Evolutionary conservation across 2,888 invertebrate genomes (phyloP).

Genomic region (Synanthedon myopaeformis): DNA sequence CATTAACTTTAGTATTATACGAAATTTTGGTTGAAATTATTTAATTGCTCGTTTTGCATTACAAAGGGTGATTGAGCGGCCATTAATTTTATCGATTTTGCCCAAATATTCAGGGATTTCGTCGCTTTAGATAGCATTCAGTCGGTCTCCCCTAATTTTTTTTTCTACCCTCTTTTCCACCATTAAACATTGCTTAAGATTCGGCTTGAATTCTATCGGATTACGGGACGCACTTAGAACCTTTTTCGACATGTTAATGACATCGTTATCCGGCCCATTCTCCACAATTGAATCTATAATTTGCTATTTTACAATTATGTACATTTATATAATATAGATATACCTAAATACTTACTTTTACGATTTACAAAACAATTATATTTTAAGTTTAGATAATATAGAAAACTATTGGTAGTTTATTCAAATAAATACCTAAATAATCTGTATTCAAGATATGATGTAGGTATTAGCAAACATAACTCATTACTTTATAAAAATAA

Average conservation of each 20-base stretch:
- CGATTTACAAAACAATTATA: too few species aligned
- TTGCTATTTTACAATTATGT: constrained; percentile 2
- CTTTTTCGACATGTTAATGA: constrained; percentile 37
- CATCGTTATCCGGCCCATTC: constrained; percentile 26
- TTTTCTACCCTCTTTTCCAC: constrained; percentile 9
- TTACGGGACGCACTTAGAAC: constrained; percentile 35
- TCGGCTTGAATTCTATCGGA: constrained; percentile 27
- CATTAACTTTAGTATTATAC: neutral
- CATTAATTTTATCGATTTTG: constrained; percentile 22
- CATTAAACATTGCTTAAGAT: constrained; percentile 46
- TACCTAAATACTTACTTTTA: neutral
- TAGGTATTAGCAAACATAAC: too few species aligned
- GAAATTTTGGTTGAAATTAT: neutral
- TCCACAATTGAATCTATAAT: constrained; percentile 22
- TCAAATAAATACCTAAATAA: too few species aligned
- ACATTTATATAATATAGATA: neutral
- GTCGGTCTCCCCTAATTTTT: constrained; percentile 8
- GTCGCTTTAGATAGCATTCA: constrained; percentile 6
- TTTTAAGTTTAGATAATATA: too few species aligned
- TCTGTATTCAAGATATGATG: too few species aligned
- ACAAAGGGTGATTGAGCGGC: constrained; percentile 2
- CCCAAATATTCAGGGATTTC: constrained; percentile 16
- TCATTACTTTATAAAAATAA: too few species aligned
- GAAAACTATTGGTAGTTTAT: too few species aligned
- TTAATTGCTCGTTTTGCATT: neutral